These are phyloP conservation scores for Bufotes viridis DNA, from an alignment of 2,797 vertebrate genomes.

Conservation along the genomic window DNA sequence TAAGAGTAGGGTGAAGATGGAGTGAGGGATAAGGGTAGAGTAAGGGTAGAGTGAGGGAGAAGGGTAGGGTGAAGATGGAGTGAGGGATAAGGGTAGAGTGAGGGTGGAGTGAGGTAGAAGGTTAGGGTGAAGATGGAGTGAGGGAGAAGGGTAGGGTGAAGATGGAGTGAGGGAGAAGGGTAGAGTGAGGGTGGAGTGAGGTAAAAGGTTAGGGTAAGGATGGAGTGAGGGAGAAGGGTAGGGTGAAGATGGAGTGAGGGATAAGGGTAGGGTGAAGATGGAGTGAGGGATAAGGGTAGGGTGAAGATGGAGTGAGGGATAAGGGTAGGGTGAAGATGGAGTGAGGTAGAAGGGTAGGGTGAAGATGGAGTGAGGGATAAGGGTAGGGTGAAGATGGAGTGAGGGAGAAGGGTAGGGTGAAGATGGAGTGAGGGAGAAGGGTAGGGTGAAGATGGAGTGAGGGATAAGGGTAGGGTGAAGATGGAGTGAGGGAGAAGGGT, in stretches of 20 bases:
- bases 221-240: neutral
- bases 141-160: neutral
- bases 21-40: neutral
- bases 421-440: neutral
- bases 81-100: neutral
- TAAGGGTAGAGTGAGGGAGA: neutral
- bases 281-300: too few relatives aligned
- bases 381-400: neutral
- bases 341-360: neutral
- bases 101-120: neutral
- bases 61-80: too few relatives aligned
- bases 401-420: neutral
- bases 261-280: too few relatives aligned
- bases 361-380: neutral
- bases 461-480: too few relatives aligned
- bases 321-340: neutral
- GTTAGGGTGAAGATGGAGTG: neutral
- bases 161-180: neutral
- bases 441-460: neutral
- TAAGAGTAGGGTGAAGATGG: too few relatives aligned
- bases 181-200: neutral
- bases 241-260: too few relatives aligned
- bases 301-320: neutral
- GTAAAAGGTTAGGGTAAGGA: neutral
- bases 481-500: neutral